Conservation (phyloP, 35 echinoderm and acorn worm genomes). For the Nesometra sesokonis region DNA sequence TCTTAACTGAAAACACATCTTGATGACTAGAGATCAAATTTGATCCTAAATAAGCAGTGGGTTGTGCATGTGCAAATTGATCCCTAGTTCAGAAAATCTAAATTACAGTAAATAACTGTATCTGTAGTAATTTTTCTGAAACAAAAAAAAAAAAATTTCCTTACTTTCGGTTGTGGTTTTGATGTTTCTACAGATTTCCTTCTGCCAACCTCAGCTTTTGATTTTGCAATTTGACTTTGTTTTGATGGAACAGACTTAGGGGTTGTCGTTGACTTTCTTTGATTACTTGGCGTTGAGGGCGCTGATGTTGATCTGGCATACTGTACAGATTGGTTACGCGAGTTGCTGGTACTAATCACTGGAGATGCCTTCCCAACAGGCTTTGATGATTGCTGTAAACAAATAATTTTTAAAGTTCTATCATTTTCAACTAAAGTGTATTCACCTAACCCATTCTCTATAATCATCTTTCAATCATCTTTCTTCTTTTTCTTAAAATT, state of each 20-base stretch:
- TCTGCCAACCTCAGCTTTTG: background rate
- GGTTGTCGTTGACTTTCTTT: background rate
- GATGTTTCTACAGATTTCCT: background rate
- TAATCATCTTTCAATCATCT: too few relatives aligned
- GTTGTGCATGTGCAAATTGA: too few relatives aligned
- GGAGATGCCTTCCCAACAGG: slow-evolving; percentile 83
- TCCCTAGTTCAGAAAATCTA: too few relatives aligned
- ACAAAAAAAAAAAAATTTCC: background rate
- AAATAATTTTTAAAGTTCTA: background rate
- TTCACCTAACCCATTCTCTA: too few relatives aligned
- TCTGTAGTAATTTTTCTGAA: too few relatives aligned
- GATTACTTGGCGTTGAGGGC: background rate
- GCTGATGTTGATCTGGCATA: background rate
- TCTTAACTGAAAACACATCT: too few relatives aligned
- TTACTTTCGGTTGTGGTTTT: background rate
- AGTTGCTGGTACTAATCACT: slow-evolving; percentile 9
- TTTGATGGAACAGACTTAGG: background rate
- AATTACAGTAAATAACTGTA: too few relatives aligned
- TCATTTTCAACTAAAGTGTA: too few relatives aligned
- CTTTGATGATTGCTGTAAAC: slow-evolving; percentile 21
- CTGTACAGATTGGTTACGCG: background rate
- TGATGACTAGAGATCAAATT: too few relatives aligned
- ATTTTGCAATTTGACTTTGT: background rate
- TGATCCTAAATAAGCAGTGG: too few relatives aligned
- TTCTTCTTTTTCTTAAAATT: too few relatives aligned